Percentiles rank a stretch among this genome's conserved stretches.
Conservation (phyloP, 2,888 invertebrate genomes). For the Adelphocoris suturalis region DNA sequence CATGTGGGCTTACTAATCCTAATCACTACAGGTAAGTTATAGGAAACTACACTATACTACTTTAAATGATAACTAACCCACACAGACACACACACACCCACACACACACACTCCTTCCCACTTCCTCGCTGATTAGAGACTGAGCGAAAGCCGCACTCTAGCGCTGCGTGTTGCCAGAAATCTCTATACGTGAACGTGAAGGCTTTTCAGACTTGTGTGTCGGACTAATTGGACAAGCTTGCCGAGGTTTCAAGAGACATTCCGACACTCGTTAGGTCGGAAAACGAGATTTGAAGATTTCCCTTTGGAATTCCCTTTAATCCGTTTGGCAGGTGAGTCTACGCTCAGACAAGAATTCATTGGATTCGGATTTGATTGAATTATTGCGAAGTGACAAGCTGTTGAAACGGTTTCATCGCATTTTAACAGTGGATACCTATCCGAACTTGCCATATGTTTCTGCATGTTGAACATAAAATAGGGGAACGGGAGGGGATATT, state of each 20-base stretch:
- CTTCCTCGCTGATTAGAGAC: not conserved
- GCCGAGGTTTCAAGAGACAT: not conserved
- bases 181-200: not conserved
- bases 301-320: not conserved
- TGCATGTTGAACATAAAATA: too few species aligned
- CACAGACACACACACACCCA: too few species aligned
- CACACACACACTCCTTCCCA: not conserved
- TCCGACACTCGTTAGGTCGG: constrained; percentile 20
- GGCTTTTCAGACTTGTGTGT: constrained; percentile 17
- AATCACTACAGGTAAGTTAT: too few species aligned
- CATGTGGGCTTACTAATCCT: too few species aligned
- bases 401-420: too few species aligned
- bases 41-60: too few species aligned
- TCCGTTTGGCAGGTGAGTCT: not conserved
- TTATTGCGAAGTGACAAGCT: not conserved
- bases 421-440: too few species aligned
- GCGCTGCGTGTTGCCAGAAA: not conserved
- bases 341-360: not conserved
- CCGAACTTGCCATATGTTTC: too few species aligned
- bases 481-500: too few species aligned
- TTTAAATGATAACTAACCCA: too few species aligned
- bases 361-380: not conserved
- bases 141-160: too few species aligned
- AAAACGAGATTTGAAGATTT: constrained; percentile 11
- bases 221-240: constrained; percentile 12